Base-by-base conservation (phyloP, 2,113 vertebrate species). In the Pristiophorus japonicus region DNA sequence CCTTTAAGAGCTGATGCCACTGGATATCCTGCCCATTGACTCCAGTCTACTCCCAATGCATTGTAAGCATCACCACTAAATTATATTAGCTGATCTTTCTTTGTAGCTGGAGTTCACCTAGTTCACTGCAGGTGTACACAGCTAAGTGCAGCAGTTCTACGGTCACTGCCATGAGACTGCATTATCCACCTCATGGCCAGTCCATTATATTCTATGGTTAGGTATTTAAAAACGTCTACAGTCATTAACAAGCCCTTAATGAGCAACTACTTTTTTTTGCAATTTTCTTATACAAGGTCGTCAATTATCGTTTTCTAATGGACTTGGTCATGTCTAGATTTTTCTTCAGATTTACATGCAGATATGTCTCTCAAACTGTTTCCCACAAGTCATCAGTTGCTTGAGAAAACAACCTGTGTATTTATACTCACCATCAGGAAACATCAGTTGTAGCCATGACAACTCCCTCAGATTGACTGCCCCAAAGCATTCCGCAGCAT, bases 401-500 rank as follows among this genome's bases (percentile, higher is more conserved):
- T 38, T 62, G 20, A 63, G 30, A 94, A 94, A 94, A 94, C 93
- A 94, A 42, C n/a, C 47, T 94, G 59, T 62, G n/a, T 65, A 94
- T 42, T 66, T 51, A 38, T 70, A 65, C n/a, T 94, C 30, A 66
- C 18, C 62, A 94, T 47, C n/a, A 95, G 90, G 90, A 62, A 93
- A 42, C 47, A 55, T 30, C n/a, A 65, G 45, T n/a, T 59, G 75
- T 81, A 38, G 75, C 24, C 47, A 55, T 30, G 47, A 22, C 85
- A 51, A 51, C 47, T 59, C 24, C 51, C 51, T 88, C 55, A 65
- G 63, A 27, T 20, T 38, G 62, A 51, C 45, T 66, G 59, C 63
- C 45, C 62, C 38, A 65, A 65, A 66, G 93, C 63, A 67, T 65
- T 62, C 55, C 16, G 55, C n/a, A 94, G 90, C 55, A 93, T 59